Evolutionary conservation across 2,888 invertebrate genomes (phyloP), one percentile per base, ranked within the genome.

Genomic region (Fabriciana adippe): DNA sequence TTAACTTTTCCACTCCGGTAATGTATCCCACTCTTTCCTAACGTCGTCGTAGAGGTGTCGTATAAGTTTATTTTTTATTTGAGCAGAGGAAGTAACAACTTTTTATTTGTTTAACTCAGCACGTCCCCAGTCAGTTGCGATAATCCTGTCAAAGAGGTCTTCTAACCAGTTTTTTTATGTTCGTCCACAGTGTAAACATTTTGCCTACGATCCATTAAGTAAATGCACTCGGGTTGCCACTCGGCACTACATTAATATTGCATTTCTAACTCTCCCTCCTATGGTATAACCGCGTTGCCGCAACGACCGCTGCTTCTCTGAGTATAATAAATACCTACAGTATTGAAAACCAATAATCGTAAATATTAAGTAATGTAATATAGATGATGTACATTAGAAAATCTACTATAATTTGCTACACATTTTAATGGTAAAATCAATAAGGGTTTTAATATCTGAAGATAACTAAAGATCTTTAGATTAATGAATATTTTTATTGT

Each of bases 221-320:
- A 90, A 89, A 90, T 92, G 89, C 89, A 90, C 87, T 89, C 85
- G 81, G 82, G 83, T 80, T 86, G 80, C 87, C 83, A 87, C 88
- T 88, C 88, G 82, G 83, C 83, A 85, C 84, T 93, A 92, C 93
- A 94, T 94, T 94, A 94, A 94, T 94, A 94, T 94, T 94, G 93
- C 93, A 94, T 93, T 93, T 93, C 92, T 70, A 71, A 73, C 67
- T 69, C 62, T 66, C 66, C 68, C 51, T 66, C 67, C 55, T 66
- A 66, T 66, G 55, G 51, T 26, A 65, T 60, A 56, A 54, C 41
- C 56, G 16, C 64, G 53, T 18, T 53, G 18, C 60, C 54, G 18
- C 66, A 54, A 35, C 66, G 54, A 50, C 55, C 50, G 57, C 48
- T 60, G n/a, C 55, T 62, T 45, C n/a, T 53, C 53, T 54, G 21